Conservation (phyloP, 2,888 invertebrate species). For the Drosophila lacicola region DNA sequence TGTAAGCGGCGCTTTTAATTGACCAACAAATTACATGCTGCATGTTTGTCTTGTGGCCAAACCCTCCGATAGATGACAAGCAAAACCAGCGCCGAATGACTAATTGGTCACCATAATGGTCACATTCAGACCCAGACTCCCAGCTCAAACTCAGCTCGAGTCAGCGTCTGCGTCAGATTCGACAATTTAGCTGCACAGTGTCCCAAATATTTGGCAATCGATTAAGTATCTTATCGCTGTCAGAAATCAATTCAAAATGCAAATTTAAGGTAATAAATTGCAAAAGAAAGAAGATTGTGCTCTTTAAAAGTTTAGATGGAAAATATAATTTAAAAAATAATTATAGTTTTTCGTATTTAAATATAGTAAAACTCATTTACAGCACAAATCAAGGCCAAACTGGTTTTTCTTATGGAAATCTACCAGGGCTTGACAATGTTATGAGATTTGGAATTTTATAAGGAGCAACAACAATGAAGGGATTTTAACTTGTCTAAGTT, state of each 20-base stretch:
- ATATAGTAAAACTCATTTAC: neutral
- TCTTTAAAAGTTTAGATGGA: no score
- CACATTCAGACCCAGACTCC: slow-evolving; percentile 50
- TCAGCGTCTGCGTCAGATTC: slow-evolving; percentile 14
- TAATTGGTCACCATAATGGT: slow-evolving; percentile 79
- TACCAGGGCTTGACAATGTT: no score
- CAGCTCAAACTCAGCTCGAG: slow-evolving; percentile 11
- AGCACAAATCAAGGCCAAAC: no score
- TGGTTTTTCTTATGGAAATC: no score
- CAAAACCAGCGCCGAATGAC: slow-evolving; percentile 73
- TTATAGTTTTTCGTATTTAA: neutral
- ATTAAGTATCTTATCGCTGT: neutral
- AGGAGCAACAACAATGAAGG: no score
- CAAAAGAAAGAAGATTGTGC: no score
- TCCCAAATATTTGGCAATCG: slow-evolving; percentile 5
- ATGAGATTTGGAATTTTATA: no score
- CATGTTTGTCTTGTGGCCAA: slow-evolving; percentile 70
- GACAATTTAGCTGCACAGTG: slow-evolving; percentile 42
- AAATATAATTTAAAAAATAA: neutral
- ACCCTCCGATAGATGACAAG: slow-evolving; percentile 77
- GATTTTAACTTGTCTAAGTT: no score
- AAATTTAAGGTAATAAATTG: neutral
- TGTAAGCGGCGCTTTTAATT: slow-evolving; percentile 76
- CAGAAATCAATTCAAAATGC: slow-evolving; percentile 4
- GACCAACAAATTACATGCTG: slow-evolving; percentile 77